Evolutionary conservation across 2,888 invertebrate species (phyloP).

Genomic region (Trisateles emortualis): DNA sequence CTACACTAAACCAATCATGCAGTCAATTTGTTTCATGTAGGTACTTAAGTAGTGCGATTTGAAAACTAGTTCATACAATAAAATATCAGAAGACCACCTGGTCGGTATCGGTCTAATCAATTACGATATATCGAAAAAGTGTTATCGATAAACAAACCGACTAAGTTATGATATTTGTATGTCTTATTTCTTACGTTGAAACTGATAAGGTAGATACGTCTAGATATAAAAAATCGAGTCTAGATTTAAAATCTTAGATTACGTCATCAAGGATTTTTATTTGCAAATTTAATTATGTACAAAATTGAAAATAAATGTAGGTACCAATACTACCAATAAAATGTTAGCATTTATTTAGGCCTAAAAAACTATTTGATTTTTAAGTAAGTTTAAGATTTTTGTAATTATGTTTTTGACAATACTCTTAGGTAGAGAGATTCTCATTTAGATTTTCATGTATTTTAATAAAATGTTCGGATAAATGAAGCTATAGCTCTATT

Average conservation of each 20-base stretch:
- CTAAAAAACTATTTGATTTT: no score
- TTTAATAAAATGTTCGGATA: no score
- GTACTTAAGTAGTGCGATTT: constrained; percentile 18
- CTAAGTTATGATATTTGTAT: constrained; percentile 11
- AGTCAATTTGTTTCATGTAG: no score
- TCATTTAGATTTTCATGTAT: no score
- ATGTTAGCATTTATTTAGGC: no score
- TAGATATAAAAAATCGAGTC: constrained; percentile 35
- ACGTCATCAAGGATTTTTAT: constrained; percentile 36
- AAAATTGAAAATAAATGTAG: not conserved
- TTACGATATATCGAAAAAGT: not conserved
- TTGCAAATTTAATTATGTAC: constrained; percentile 11
- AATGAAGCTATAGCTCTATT: no score
- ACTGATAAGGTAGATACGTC: constrained; percentile 44
- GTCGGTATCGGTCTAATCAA: not conserved
- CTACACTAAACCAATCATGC: no score
- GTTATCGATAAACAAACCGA: constrained; percentile 9
- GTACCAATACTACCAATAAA: no score
- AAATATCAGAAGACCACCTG: not conserved
- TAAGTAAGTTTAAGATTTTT: no score
- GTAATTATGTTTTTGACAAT: no score
- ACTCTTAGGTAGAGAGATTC: no score
- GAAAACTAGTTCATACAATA: not conserved
- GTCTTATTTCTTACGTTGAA: constrained; percentile 19
- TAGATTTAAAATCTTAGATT: constrained; percentile 37